Conservation (phyloP, 2,113 vertebrate species). For the Theristicus caerulescens region DNA sequence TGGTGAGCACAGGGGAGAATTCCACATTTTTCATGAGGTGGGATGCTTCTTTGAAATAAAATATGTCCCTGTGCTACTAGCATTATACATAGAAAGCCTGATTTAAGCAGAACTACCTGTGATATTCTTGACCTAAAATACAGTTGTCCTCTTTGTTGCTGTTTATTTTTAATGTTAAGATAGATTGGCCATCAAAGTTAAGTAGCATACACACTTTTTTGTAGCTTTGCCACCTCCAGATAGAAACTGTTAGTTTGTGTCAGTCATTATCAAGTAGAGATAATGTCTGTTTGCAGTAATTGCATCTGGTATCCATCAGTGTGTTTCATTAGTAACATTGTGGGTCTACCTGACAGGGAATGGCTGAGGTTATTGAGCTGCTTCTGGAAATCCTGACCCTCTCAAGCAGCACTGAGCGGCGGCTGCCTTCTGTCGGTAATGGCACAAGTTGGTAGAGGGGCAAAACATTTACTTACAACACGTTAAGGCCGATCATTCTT, state of each 20-base stretch:
- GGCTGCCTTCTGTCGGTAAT: background rate
- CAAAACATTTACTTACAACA: background rate
- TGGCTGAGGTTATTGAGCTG: background rate
- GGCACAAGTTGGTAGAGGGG: background rate
- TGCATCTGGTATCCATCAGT: background rate
- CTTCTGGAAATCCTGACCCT: background rate
- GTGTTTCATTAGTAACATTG: background rate
- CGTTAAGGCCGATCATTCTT: background rate
- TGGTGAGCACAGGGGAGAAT: conserved; percentile 14
- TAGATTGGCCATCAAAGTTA: background rate
- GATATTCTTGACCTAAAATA: background rate
- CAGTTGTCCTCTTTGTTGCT: background rate
- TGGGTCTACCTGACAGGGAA: background rate
- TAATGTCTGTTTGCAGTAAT: background rate
- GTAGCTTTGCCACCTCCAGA: background rate
- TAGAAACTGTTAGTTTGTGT: background rate
- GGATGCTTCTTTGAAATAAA: background rate
- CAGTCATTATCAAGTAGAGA: background rate
- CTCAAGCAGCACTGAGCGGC: background rate
- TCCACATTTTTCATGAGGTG: background rate
- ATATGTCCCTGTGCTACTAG: background rate
- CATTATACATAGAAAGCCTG: background rate
- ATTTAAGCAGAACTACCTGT: background rate
- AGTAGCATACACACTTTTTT: background rate
- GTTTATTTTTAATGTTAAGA: background rate